A percentile compares a stretch with the other conserved stretches of the same genome.
Conservation (phyloP, 2,113 vertebrate genomes). For the Labrus mixtus region DNA sequence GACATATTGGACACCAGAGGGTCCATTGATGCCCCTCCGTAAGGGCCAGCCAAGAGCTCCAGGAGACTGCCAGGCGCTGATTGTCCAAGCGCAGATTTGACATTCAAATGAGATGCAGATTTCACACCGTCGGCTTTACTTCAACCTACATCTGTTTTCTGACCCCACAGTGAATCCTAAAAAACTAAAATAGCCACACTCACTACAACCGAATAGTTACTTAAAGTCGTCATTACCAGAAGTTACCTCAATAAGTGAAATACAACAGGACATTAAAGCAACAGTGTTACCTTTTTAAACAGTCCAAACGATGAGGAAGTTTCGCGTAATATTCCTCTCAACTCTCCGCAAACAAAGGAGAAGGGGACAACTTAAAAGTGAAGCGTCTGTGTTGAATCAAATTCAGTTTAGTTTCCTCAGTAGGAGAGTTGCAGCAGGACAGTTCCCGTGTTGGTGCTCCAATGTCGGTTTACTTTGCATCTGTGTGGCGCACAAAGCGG, state of each 20-base stretch:
- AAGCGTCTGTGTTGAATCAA: background rate
- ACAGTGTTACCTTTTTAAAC: conserved; percentile 55
- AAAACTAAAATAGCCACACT: background rate
- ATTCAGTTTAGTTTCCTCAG: conserved; percentile 4
- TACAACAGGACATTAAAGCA: background rate
- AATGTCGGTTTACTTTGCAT: conserved; percentile 53
- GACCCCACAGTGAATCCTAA: background rate
- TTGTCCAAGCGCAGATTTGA: conserved; percentile 40
- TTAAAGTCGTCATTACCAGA: background rate
- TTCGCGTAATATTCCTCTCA: conserved; percentile 42
- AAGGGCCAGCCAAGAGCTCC: conserved; percentile 37
- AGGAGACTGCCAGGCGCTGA: conserved; percentile 31
- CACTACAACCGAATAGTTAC: accelerated
- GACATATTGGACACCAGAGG: conserved; percentile 23
- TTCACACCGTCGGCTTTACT: conserved; percentile 16
- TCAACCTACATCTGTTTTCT: background rate
- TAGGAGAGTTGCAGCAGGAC: conserved; percentile 3
- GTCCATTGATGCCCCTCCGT: conserved; percentile 43
- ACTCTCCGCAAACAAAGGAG: conserved; percentile 7
- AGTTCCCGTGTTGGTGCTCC: conserved; percentile 10
- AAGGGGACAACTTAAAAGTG: background rate
- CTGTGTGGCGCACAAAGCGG: conserved; percentile 68
- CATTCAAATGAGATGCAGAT: conserved; percentile 78
- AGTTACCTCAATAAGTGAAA: background rate
- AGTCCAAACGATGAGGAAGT: conserved; percentile 9